Evolutionary conservation across 2,797 vertebrate genomes (phyloP).

Genomic region (Scolopax rusticola): DNA sequence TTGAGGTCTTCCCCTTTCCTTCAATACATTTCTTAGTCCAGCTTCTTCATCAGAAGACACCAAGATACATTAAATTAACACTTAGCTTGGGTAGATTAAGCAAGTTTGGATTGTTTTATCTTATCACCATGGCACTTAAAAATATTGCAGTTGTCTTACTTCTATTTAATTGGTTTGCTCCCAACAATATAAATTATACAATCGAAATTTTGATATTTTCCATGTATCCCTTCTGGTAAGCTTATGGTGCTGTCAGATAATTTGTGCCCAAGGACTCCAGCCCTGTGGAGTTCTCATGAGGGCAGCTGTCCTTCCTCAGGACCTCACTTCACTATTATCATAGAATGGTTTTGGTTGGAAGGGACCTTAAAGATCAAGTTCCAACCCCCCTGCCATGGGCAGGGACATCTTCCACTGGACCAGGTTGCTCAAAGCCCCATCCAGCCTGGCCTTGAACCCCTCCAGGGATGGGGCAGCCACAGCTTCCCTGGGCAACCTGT

Average conservation of each 20-base stretch:
- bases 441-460: too few species aligned
- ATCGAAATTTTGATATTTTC: background rate
- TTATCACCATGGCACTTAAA: background rate
- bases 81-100: background rate
- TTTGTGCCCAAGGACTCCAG: background rate
- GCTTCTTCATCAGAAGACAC: background rate
- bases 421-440: too few species aligned
- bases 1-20: background rate
- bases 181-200: background rate
- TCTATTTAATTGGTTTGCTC: background rate
- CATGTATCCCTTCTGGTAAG: background rate
- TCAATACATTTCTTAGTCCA: background rate
- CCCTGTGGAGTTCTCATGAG: background rate
- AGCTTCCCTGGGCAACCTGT: too few species aligned
- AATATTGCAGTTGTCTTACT: background rate
- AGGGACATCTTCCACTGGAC: too few species aligned
- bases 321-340: background rate
- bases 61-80: background rate
- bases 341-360: too few species aligned
- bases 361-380: too few species aligned
- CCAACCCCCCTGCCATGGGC: too few species aligned
- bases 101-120: background rate
- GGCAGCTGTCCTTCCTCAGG: background rate
- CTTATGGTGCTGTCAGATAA: background rate
- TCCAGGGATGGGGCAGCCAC: too few species aligned